Evolutionary conservation across 2,797 vertebrate genomes (phyloP).

Genomic region (Bryconaethiops microstoma): DNA sequence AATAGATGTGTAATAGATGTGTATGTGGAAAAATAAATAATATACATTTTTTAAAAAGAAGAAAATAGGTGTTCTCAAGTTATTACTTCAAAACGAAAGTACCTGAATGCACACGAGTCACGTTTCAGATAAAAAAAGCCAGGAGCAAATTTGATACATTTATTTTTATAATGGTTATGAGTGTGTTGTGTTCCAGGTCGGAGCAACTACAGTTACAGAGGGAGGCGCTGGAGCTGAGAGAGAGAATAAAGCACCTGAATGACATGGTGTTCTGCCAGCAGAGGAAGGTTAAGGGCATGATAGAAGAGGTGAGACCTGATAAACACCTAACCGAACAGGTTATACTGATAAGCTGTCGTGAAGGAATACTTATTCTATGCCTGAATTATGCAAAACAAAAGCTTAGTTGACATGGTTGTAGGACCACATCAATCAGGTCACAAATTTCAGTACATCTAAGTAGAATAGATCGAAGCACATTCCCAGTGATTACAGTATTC

Average conservation of each 20-base stretch:
- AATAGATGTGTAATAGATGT: too few relatives aligned
- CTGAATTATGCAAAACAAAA: too few relatives aligned
- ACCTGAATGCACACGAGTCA: background rate
- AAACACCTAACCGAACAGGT: background rate
- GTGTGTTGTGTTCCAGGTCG: conserved; percentile 73
- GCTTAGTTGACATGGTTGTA: too few relatives aligned
- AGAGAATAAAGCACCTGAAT: conserved; percentile 94
- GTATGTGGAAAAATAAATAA: too few relatives aligned
- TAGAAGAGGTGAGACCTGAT: conserved; percentile 88
- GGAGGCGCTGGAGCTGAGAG: conserved; percentile 82
- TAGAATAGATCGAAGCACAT: too few relatives aligned
- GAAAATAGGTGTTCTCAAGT: background rate
- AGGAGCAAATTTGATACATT: too few relatives aligned
- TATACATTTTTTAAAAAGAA: too few relatives aligned
- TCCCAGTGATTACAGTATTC: too few relatives aligned
- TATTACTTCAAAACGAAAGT: background rate
- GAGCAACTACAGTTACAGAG: conserved; percentile 84
- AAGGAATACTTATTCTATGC: background rate
- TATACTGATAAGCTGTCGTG: background rate
- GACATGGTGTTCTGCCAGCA: conserved; percentile 99
- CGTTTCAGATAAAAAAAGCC: too few relatives aligned
- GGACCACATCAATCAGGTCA: too few relatives aligned
- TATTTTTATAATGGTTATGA: background rate
- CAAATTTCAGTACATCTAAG: too few relatives aligned
- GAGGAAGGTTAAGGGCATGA: conserved; percentile 97